Percentiles rank a stretch among this genome's conserved stretches.
These are phyloP conservation scores for Volucella zonaria DNA, from an alignment of 2,888 invertebrate species.

Conservation along the genomic window DNA sequence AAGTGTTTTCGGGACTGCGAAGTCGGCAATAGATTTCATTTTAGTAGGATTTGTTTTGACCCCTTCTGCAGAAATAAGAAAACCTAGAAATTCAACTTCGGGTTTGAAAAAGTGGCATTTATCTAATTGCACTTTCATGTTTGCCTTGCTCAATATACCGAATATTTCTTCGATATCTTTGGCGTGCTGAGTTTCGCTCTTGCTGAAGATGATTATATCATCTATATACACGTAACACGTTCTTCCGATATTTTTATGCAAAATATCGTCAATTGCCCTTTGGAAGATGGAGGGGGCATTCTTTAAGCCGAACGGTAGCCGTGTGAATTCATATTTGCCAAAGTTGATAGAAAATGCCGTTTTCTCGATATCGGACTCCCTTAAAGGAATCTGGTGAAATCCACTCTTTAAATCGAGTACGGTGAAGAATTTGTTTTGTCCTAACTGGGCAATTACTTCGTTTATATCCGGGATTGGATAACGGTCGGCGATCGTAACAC, in stretches of 20 bases:
- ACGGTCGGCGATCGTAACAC: not conserved
- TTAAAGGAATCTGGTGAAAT: too few relatives aligned
- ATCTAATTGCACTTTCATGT: not conserved
- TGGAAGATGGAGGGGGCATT: not conserved
- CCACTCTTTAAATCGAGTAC: too few relatives aligned
- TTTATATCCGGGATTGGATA: constrained; percentile 2
- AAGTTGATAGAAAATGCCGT: not conserved
- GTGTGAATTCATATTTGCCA: not conserved
- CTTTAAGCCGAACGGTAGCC: not conserved
- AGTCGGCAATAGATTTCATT: too few relatives aligned
- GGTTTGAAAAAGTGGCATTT: not conserved
- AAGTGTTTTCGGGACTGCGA: too few relatives aligned
- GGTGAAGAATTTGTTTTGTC: too few relatives aligned
- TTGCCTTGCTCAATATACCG: too few relatives aligned
- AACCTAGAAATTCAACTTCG: not conserved
- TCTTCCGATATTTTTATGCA: too few relatives aligned
- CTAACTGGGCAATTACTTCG: not conserved
- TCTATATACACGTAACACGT: too few relatives aligned
- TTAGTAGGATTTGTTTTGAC: not conserved
- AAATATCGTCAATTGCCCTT: not conserved
- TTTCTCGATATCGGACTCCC: not conserved
- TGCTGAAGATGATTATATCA: too few relatives aligned
- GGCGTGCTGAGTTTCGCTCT: too few relatives aligned
- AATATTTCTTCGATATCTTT: too few relatives aligned
- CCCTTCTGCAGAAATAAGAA: not conserved